These are phyloP conservation scores for Venusia cambrica DNA, from an alignment of 2,888 invertebrate species.

Conservation along the genomic window DNA sequence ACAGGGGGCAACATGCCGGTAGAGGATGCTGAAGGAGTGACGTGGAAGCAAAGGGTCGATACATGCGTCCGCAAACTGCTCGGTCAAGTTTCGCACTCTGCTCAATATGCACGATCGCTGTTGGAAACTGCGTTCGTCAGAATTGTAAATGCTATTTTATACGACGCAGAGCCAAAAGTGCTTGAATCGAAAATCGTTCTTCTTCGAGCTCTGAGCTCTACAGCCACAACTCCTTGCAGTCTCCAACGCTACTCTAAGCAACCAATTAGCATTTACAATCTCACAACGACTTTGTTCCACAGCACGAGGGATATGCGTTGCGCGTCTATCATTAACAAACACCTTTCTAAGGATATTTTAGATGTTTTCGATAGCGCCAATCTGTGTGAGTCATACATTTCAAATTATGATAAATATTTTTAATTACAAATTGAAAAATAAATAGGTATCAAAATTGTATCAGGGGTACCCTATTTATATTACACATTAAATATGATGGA, in stretches of 20 bases:
- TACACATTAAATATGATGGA: too few species aligned
- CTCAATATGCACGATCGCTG: slow-evolving; percentile 46
- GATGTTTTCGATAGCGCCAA: slow-evolving; percentile 42
- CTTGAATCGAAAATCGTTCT: slow-evolving; percentile 41
- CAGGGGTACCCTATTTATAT: too few species aligned
- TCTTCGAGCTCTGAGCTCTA: slow-evolving; percentile 31
- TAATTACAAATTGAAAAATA: too few species aligned
- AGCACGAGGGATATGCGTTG: slow-evolving; percentile 25
- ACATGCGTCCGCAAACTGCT: slow-evolving; percentile 39
- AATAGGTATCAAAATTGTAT: too few species aligned
- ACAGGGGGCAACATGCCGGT: slow-evolving; percentile 19
- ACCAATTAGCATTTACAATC: slow-evolving; percentile 35
- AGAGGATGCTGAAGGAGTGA: slow-evolving; percentile 23
- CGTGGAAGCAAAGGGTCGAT: slow-evolving; percentile 40
- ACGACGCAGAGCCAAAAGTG: slow-evolving; percentile 22
- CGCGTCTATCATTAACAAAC: slow-evolving; percentile 44
- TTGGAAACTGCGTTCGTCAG: slow-evolving; percentile 43
- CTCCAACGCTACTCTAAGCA: slow-evolving; percentile 33
- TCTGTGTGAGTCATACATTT: slow-evolving; percentile 47
- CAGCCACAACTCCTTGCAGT: slow-evolving; percentile 8
- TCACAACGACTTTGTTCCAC: slow-evolving; percentile 25
- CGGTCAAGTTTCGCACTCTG: slow-evolving; percentile 47
- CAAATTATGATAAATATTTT: too few species aligned
- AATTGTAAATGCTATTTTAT: slow-evolving; percentile 30
- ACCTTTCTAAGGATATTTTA: slow-evolving; percentile 39